These are phyloP conservation scores for Apamea sordens DNA, from an alignment of 2,888 invertebrate species.

Conservation along the genomic window DNA sequence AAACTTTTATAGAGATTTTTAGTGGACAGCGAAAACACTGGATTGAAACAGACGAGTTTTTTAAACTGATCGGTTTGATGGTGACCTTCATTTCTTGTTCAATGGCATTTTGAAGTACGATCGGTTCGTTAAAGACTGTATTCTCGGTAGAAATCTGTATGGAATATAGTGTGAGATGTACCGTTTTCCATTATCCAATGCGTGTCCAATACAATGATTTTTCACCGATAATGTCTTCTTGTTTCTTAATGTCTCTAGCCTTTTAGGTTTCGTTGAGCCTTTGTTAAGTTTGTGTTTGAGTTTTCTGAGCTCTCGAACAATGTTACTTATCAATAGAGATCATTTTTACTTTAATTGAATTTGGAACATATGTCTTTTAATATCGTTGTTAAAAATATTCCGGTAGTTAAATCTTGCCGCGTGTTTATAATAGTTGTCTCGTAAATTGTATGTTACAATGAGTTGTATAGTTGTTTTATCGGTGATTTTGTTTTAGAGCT, in stretches of 20 bases:
- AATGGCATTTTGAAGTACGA: conserved; percentile 78
- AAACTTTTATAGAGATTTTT: conserved; percentile 80
- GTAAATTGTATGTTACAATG: conserved; percentile 48
- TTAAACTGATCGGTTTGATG: conserved; percentile 60
- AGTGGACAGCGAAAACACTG: conserved; percentile 67
- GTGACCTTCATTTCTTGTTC: conserved; percentile 57
- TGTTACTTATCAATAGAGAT: conserved; percentile 61
- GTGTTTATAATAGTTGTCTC: conserved; percentile 49
- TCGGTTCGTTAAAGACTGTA: conserved; percentile 80
- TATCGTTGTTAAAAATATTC: conserved; percentile 43
- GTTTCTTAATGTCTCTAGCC: conserved; percentile 72
- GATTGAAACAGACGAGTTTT: conserved; percentile 69
- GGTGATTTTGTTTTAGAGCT: conserved; percentile 77
- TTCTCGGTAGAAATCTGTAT: conserved; percentile 75
- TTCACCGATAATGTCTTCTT: conserved; percentile 68
- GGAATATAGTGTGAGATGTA: conserved; percentile 70
- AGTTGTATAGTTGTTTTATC: conserved; percentile 61
- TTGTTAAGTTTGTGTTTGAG: conserved; percentile 79
- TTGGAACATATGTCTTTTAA: conserved; percentile 33
- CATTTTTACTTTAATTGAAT: conserved; percentile 28
- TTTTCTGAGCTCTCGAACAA: conserved; percentile 78
- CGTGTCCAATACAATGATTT: conserved; percentile 67
- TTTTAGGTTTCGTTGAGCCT: conserved; percentile 77
- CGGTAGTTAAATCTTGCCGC: conserved; percentile 30
- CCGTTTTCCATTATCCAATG: conserved; percentile 73